Evolutionary conservation across 64 coral and sea anemone genomes (phyloP).

Genomic region (Cladopsammia gracilis): DNA sequence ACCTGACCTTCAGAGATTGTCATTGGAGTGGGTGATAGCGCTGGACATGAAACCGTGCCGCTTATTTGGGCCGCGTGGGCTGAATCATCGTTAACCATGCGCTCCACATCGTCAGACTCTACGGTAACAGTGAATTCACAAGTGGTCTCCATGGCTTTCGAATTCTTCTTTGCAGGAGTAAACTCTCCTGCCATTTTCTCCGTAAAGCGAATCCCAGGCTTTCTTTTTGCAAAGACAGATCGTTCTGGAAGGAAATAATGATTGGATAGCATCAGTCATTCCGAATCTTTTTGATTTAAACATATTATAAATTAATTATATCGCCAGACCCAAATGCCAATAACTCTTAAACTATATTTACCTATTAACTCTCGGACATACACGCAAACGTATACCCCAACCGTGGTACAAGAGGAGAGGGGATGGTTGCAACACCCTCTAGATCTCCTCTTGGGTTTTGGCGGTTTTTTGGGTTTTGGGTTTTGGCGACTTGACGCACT

Average conservation of each 20-base stretch:
- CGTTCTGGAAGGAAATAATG: background rate
- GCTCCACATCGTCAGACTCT: constrained; percentile 22
- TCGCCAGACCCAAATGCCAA: too few relatives aligned
- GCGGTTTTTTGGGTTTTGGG: too few relatives aligned
- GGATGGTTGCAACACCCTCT: too few relatives aligned
- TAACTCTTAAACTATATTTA: too few relatives aligned
- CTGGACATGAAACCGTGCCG: constrained; percentile 29
- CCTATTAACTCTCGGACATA: too few relatives aligned
- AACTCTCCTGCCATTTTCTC: background rate
- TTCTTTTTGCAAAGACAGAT: background rate
- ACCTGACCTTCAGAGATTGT: constrained; percentile 25
- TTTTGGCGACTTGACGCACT: too few relatives aligned
- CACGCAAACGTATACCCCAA: too few relatives aligned
- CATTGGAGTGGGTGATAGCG: background rate
- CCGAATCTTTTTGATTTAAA: too few relatives aligned
- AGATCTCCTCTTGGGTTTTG: too few relatives aligned
- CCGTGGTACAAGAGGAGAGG: too few relatives aligned
- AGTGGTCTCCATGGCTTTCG: background rate
- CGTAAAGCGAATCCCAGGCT: constrained; percentile 30
- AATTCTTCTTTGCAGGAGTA: background rate
- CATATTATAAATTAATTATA: too few relatives aligned
- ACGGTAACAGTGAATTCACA: constrained; percentile 44
- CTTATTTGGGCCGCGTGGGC: constrained; percentile 11
- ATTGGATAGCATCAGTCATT: too few relatives aligned
- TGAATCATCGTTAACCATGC: constrained; percentile 39